Conservation (phyloP, 2,113 vertebrate genomes). For the Pseudorectes ferrugineus region DNA sequence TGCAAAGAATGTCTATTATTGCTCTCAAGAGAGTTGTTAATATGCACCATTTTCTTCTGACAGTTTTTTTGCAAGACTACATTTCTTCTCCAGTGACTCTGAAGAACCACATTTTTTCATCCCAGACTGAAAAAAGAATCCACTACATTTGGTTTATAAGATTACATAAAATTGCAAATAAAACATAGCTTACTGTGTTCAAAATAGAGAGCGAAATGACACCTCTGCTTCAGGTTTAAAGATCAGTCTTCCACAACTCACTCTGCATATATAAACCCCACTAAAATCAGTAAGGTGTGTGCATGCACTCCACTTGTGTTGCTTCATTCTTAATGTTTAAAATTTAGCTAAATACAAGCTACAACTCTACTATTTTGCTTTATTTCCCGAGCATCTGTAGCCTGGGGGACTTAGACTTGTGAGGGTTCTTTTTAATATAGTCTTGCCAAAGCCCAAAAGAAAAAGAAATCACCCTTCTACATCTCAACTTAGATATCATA, state of each 20-base stretch:
- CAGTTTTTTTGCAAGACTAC: not conserved
- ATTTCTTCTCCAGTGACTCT: not conserved
- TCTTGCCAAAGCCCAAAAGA: slow-evolving; percentile 42
- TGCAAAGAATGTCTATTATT: slow-evolving; percentile 30
- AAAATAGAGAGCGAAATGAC: not conserved
- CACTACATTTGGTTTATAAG: not conserved
- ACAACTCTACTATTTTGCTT: not conserved
- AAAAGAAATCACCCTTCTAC: not conserved
- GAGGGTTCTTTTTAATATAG: slow-evolving; percentile 45
- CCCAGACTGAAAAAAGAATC: not conserved
- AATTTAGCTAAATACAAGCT: not conserved
- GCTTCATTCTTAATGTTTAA: not conserved
- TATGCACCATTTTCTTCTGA: slow-evolving; percentile 8
- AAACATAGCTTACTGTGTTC: not conserved
- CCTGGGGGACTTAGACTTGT: slow-evolving; percentile 35
- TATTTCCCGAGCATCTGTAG: slow-evolving; percentile 53
- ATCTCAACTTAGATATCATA: not conserved
- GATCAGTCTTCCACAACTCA: not conserved
- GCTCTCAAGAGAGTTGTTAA: slow-evolving; percentile 29
- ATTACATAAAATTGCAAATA: not conserved
- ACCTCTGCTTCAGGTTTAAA: not conserved
- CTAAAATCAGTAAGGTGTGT: not conserved
- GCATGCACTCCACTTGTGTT: not conserved
- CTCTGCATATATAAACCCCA: not conserved
- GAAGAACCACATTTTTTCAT: not conserved